These are phyloP conservation scores for Squalus acanthias DNA, from an alignment of 2,797 vertebrate species.

Conservation along the genomic window DNA sequence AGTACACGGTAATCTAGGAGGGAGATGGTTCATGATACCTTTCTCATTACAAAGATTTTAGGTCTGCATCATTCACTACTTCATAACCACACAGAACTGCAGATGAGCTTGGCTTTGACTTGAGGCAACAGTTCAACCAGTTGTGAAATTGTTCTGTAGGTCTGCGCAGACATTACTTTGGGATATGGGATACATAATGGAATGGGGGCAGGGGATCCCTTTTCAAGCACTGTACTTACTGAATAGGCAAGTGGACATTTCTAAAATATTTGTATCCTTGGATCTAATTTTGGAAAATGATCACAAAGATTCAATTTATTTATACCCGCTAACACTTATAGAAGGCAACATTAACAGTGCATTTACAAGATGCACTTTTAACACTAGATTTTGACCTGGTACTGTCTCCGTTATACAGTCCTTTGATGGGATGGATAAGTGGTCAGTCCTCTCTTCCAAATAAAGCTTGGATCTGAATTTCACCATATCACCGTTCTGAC, in stretches of 20 bases:
- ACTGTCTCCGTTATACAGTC: neutral
- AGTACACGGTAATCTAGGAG: neutral
- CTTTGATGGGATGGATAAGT: neutral
- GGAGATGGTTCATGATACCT: neutral
- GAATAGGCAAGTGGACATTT: neutral
- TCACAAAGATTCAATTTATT: neutral
- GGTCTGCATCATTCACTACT: neutral
- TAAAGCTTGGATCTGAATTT: neutral
- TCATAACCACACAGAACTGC: neutral
- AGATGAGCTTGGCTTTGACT: neutral
- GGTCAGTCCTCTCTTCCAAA: neutral
- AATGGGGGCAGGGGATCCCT: neutral
- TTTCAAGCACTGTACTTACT: neutral
- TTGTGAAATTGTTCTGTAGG: neutral
- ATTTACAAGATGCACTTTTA: neutral
- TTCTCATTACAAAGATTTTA: neutral
- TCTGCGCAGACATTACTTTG: neutral
- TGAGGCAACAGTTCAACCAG: conserved; percentile 18
- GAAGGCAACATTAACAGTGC: neutral
- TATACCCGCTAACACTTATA: neutral
- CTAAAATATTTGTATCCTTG: neutral
- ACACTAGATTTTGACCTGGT: neutral
- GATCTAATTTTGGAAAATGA: neutral
- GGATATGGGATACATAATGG: neutral
- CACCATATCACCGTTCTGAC: neutral